Base-by-base conservation (phyloP, 2,797 vertebrate genomes). In the Ctenochaetus hawaiiensis region DNA sequence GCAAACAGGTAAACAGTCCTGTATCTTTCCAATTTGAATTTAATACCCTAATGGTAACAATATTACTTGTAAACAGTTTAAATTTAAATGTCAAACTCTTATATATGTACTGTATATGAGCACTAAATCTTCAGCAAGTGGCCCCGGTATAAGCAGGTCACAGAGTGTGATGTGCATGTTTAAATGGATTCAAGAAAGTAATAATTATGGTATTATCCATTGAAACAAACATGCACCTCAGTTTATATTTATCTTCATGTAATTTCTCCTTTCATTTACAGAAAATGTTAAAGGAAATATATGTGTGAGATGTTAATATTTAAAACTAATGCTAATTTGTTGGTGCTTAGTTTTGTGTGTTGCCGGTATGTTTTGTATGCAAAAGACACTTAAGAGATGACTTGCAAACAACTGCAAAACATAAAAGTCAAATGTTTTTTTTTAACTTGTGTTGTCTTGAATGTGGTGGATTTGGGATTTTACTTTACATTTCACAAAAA, bases 401-500 rank as follows among this genome's bases (percentile, higher is more conserved):
- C 75, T 82, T 78, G 71, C 73, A 91, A 78, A 87, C 78, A 77
- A 65, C 76, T 83, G 62, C 78, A 89, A 87, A 83, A 88, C 82
- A 45, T 78, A 71, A 80, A 65, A 45, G 22, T 22, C 5, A 22
- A 34, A 37, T 30, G 23, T 57, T 54, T 70, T 30, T 48, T 68
- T 67, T 86, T 16, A 79, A 75, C 9, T 30, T 69, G 49, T 80
- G 43, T 22, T 69, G 60, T 70, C 62, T 39, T 69, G 58, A 13
- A 59, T 57, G 64, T 80, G 34, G 17, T 75, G n/a, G 45, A 86
- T 61, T 70, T 58, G 78, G 72, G 70, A 43, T 56, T 87, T 77
- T 48, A 59, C 78, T 91, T 90, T 84, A 91, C 78, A 87, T 91
- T 87, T 83, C 77, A 82, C n/a, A 67, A 64, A 72, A 52, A 56